Evolutionary conservation across 2,113 vertebrate species (phyloP), one percentile per base, ranked within the genome.

Genomic region (Heterochromis multidens): DNA sequence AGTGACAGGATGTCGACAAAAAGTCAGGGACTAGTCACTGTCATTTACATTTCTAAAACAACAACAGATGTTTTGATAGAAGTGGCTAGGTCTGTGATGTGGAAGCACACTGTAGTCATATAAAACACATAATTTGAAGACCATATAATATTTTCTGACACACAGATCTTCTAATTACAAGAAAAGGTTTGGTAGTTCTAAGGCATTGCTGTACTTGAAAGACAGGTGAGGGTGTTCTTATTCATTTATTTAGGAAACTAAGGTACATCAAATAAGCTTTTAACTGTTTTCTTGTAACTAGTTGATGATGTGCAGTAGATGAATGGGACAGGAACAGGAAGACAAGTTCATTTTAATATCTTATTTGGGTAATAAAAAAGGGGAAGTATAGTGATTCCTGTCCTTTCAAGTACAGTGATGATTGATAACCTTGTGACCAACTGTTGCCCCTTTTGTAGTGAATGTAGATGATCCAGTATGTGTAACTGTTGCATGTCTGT

Each of bases 401-500:
- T 74, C 27, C 46, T 74, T 52, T 74, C 2, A 31, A 31, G 17
- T 74, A 27, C 19, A 27, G 63, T 46, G 23, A 46, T 29, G 46
- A 31, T 2, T 74, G 27, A 10, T 33, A 31, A 54, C 27, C 27
- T 14, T 74, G 4, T 74, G n/a, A 1, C 2, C 2, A 1, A 31
- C 17, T 52, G 67, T 74, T 31, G 67, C 43, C 25, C 46, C 27
- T n/a, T 29, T 31, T 65, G 60, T 54, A 54, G 43, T 37, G 5
- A 54, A 19, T 59, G 46, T 77, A 60, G 23, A 23, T 35, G 65
- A 17, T 62, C 31, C 37, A 2, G 37, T 80, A 2, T 76, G 49
- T 77, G 31, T 80, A 43, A 84, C 40, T n/a, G 83, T 67, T 89
- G 89, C 90, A 90, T 19, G 90, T 52, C 11, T 79, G 76, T 83